These are phyloP conservation scores for Schizaphis graminum DNA, from an alignment of 2,888 invertebrate species.

Conservation along the genomic window DNA sequence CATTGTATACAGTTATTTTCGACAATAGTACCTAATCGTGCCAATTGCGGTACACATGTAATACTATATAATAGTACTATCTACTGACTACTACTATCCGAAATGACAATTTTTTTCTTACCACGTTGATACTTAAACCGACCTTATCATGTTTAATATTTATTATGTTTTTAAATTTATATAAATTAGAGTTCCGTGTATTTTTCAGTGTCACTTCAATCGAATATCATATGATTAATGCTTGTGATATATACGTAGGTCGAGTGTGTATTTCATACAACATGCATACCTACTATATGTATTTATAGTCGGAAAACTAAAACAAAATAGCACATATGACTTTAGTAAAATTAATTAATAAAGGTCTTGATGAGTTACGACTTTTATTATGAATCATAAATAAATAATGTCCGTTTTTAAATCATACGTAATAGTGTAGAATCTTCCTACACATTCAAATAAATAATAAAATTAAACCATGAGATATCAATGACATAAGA, in stretches of 20 bases:
- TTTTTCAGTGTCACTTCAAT: background rate
- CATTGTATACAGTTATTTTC: background rate
- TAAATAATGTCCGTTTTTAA: background rate
- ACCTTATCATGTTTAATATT: background rate
- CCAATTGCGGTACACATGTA: background rate
- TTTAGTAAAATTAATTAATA: background rate
- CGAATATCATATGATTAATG: background rate
- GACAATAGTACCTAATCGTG: background rate
- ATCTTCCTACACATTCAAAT: background rate
- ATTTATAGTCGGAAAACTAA: background rate
- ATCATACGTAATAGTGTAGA: background rate
- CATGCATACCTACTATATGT: background rate
- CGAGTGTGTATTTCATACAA: background rate
- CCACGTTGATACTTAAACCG: background rate
- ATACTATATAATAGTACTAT: background rate
- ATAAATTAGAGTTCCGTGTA: background rate
- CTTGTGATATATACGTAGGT: background rate
- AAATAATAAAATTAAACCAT: background rate
- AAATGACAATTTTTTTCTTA: background rate
- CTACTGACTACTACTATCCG: background rate
- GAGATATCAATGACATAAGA: background rate
- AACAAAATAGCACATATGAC: background rate
- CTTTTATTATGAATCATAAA: background rate
- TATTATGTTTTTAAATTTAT: conserved; percentile 8
- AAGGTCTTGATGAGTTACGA: background rate